Conservation (phyloP, 1,140 invertebrate genomes). For the Drosophila gunungcola region DNA sequence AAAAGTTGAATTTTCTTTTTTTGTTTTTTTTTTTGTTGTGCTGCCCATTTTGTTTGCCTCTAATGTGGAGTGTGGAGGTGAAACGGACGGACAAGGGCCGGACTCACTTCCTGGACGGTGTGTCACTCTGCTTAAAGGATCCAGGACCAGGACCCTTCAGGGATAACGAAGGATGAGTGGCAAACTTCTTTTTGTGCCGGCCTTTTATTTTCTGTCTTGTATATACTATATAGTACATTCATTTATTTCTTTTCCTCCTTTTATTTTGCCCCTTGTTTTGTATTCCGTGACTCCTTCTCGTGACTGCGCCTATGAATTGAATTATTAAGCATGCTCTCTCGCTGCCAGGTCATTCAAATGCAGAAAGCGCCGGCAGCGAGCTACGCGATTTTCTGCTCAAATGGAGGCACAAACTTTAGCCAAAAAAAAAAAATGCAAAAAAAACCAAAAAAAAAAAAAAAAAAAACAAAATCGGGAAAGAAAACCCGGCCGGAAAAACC, state of each 20-base stretch:
- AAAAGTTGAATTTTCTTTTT: constrained; percentile 16
- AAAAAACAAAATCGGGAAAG: constrained; percentile 6
- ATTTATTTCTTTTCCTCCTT: constrained; percentile 9
- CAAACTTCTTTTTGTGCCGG: constrained; percentile 11
- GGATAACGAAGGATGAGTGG: constrained; percentile 43
- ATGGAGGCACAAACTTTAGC: constrained; percentile 34
- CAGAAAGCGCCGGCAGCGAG: constrained; percentile 47
- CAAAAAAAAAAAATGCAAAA: constrained; percentile 1
- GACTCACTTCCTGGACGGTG: constrained; percentile 36
- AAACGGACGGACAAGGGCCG: constrained; percentile 23
- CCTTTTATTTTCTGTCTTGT: constrained; percentile 11
- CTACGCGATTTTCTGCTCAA: constrained; percentile 54
- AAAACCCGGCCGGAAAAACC: constrained; percentile 2
- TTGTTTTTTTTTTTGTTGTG: neutral
- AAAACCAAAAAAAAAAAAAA: neutral
- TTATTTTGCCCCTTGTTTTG: constrained; percentile 26
- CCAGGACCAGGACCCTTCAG: constrained; percentile 26
- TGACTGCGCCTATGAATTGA: constrained; percentile 80
- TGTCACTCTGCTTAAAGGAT: constrained; percentile 46
- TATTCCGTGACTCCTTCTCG: constrained; percentile 73
- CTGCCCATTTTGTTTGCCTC: constrained; percentile 34
- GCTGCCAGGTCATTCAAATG: constrained; percentile 75
- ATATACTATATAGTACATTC: neutral
- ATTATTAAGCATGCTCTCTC: constrained; percentile 70
- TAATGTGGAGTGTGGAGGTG: constrained; percentile 18